These are phyloP conservation scores for Cancer borealis DNA, from an alignment of 2,888 invertebrate genomes.

Conservation along the genomic window DNA sequence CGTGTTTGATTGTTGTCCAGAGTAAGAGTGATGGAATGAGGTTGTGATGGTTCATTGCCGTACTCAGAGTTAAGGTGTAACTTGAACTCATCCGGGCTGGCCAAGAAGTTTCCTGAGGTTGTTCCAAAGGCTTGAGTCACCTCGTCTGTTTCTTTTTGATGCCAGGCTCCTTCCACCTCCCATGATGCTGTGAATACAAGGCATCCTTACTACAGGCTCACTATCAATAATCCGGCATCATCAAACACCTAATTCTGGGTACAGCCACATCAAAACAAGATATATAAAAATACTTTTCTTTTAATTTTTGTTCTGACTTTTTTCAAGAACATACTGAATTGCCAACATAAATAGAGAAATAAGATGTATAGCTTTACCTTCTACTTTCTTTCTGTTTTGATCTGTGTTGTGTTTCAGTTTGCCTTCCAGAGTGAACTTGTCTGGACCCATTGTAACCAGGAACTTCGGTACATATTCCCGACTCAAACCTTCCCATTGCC, in stretches of 20 bases:
- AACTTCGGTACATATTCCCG: constrained; percentile 3
- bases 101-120: background rate
- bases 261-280: no score
- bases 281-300: no score
- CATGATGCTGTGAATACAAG: constrained; percentile 26
- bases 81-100: background rate
- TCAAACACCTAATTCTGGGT: background rate
- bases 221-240: background rate
- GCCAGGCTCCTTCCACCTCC: constrained; percentile 7
- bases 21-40: constrained; percentile 42
- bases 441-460: background rate
- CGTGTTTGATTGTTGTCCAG: background rate
- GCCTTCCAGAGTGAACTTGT: constrained; percentile 41
- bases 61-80: background rate
- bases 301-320: no score
- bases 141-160: constrained; percentile 22
- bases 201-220: background rate
- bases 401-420: background rate
- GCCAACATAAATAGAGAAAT: background rate
- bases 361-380: constrained; percentile 56
- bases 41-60: background rate
- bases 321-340: background rate
- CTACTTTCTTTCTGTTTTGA: background rate
- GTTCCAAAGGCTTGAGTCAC: background rate
- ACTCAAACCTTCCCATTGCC: background rate